Evolutionary conservation across 2,888 invertebrate species (phyloP).

Genomic region (Trachelus tabidus): DNA sequence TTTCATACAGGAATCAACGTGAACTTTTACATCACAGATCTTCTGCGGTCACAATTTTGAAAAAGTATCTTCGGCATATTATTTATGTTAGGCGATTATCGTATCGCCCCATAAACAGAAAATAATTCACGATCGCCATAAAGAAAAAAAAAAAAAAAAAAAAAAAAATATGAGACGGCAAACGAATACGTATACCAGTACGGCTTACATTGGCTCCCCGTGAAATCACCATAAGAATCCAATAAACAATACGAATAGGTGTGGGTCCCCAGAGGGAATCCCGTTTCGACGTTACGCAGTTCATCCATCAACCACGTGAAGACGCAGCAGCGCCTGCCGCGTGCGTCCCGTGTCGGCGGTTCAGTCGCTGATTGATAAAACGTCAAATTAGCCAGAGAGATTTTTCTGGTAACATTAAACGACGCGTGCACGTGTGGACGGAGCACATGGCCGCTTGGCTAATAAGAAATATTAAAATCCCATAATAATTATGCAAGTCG

Average conservation of each 20-base stretch:
- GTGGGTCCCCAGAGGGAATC: conserved; percentile 34
- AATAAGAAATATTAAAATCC: no score
- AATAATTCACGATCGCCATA: neutral
- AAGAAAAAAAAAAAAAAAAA: neutral
- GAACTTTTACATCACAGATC: no score
- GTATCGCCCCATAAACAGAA: no score
- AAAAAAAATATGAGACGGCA: conserved; percentile 10
- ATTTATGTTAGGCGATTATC: no score
- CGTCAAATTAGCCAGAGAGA: conserved; percentile 55
- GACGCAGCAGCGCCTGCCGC: conserved; percentile 18
- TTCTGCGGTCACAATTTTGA: no score
- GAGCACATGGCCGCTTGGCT: no score
- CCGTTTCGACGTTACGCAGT: conserved; percentile 47
- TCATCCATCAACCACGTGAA: conserved; percentile 48
- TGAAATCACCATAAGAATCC: conserved; percentile 55
- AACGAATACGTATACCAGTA: conserved; percentile 13
- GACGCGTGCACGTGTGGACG: neutral
- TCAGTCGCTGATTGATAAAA: conserved; percentile 59
- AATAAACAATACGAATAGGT: conserved; percentile 53
- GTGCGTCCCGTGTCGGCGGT: conserved; percentile 28
- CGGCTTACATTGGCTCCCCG: conserved; percentile 30
- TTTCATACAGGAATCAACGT: no score
- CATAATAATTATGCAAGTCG: no score
- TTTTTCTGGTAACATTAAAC: conserved; percentile 34
- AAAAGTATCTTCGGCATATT: no score